Percentiles rank a stretch among this genome's conserved stretches.
Conservation (phyloP, 2,113 vertebrate genomes). For the Macroglossus sobrinus region DNA sequence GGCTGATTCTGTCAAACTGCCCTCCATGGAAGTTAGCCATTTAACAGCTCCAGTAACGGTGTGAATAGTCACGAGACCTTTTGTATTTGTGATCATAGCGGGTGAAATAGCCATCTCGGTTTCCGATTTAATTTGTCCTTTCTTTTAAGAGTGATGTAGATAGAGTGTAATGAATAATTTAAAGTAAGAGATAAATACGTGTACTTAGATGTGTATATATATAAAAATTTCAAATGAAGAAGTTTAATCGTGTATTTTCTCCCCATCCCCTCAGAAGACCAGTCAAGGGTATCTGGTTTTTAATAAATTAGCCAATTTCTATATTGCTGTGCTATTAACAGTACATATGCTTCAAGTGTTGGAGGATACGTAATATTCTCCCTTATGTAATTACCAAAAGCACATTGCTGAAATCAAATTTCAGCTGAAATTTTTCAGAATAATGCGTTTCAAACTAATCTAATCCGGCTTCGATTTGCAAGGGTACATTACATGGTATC, state of each 20-base stretch:
- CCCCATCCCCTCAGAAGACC: background rate
- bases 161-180: slow-evolving; percentile 59
- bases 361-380: slow-evolving; percentile 59
- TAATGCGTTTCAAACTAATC: slow-evolving; percentile 54
- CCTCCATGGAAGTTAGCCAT: background rate
- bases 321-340: slow-evolving; percentile 25
- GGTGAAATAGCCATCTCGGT: background rate
- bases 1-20: background rate
- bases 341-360: slow-evolving; percentile 41
- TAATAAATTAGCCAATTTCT: slow-evolving; percentile 21
- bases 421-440: slow-evolving; percentile 39
- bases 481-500: background rate
- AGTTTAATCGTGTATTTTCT: background rate
- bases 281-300: slow-evolving; percentile 43
- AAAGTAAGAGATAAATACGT: slow-evolving; percentile 68
- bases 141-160: slow-evolving; percentile 17
- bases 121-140: background rate
- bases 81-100: background rate
- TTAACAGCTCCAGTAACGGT: background rate
- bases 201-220: background rate
- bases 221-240: slow-evolving; percentile 19
- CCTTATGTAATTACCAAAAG: slow-evolving; percentile 45
- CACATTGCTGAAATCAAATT: slow-evolving; percentile 51
- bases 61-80: background rate
- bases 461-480: slow-evolving; percentile 43